phyloP scores from a whole-genome alignment of 1,140 invertebrate species.

The Megalopta genalis region DNA sequence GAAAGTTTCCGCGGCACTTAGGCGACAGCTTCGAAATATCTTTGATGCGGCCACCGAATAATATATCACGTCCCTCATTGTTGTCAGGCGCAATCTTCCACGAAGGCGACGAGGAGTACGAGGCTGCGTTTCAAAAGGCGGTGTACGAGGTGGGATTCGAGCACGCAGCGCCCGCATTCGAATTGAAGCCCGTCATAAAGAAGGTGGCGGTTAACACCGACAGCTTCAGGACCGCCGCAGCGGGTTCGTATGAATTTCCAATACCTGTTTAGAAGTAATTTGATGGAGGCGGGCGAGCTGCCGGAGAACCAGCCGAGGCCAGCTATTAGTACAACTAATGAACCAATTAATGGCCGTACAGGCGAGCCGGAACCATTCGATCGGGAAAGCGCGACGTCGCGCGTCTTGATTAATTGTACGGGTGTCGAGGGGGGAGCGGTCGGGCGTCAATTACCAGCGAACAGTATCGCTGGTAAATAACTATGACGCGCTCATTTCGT shows the following conservation, averaged over 20 bases:
- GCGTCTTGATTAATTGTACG: slow-evolving; percentile 8
- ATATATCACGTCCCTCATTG: slow-evolving; percentile 22
- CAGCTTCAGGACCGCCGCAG: slow-evolving; percentile 69
- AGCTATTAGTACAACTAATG: slow-evolving; percentile 21
- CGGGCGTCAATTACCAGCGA: slow-evolving; percentile 7
- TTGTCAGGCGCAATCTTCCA: slow-evolving; percentile 73
- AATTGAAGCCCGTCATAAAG: slow-evolving; percentile 56
- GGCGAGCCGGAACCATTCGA: not conserved
- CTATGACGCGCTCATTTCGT: not conserved
- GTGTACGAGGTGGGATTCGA: slow-evolving; percentile 61
- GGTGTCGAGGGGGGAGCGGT: not conserved
- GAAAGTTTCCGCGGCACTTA: not conserved
- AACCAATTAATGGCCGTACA: slow-evolving; percentile 27
- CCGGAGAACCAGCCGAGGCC: not conserved
- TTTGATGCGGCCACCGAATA: not conserved
- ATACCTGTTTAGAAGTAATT: not conserved
- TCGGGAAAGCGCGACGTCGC: not conserved
- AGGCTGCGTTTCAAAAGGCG: slow-evolving; percentile 66
- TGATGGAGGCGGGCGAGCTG: not conserved
- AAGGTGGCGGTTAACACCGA: slow-evolving; percentile 68
- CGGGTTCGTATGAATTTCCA: slow-evolving; percentile 58
- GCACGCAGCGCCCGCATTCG: slow-evolving; percentile 67
- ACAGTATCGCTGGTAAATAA: slow-evolving; percentile 2
- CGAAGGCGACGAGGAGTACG: slow-evolving; percentile 62
- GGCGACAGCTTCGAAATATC: not conserved